These are phyloP conservation scores for Maccullochella peelii DNA, from an alignment of 2,113 vertebrate genomes.

Conservation along the genomic window DNA sequence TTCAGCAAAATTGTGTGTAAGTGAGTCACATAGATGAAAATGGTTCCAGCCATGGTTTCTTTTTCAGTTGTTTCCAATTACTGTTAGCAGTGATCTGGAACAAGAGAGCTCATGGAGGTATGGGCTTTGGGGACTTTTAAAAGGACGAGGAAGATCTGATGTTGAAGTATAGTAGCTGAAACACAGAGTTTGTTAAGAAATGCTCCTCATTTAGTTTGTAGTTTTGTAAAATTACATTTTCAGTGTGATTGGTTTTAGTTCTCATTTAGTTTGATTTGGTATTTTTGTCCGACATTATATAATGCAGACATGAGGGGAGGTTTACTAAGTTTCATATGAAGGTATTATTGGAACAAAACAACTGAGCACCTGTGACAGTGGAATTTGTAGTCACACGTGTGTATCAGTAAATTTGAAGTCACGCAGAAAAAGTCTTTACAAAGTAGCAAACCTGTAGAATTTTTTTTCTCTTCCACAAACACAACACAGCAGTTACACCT, in stretches of 20 bases:
- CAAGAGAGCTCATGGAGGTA: constrained; percentile 50
- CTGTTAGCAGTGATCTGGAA: constrained; percentile 67
- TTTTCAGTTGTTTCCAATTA: constrained; percentile 70
- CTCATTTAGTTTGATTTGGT: too few relatives aligned
- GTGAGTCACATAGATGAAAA: constrained; percentile 52
- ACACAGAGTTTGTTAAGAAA: constrained; percentile 12
- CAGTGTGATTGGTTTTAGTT: background rate
- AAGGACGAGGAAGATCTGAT: constrained; percentile 28
- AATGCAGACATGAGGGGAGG: too few relatives aligned
- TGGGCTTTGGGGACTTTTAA: constrained; percentile 39
- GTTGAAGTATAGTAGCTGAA: constrained; percentile 17
- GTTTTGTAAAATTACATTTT: background rate
- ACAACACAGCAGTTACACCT: too few relatives aligned
- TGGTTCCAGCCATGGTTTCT: constrained; percentile 60
- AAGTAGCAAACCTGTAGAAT: too few relatives aligned
- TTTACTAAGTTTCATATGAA: too few relatives aligned
- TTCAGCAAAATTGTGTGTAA: constrained; percentile 47
- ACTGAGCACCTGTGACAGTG: too few relatives aligned
- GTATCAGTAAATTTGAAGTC: too few relatives aligned
- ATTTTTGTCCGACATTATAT: background rate
- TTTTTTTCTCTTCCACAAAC: too few relatives aligned
- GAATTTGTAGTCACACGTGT: too few relatives aligned
- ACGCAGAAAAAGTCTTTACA: too few relatives aligned
- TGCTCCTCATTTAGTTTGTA: background rate
- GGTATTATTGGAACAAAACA: too few relatives aligned